Base-by-base conservation (phyloP, 2,888 invertebrate genomes). In the Oeneis ivallda region DNA sequence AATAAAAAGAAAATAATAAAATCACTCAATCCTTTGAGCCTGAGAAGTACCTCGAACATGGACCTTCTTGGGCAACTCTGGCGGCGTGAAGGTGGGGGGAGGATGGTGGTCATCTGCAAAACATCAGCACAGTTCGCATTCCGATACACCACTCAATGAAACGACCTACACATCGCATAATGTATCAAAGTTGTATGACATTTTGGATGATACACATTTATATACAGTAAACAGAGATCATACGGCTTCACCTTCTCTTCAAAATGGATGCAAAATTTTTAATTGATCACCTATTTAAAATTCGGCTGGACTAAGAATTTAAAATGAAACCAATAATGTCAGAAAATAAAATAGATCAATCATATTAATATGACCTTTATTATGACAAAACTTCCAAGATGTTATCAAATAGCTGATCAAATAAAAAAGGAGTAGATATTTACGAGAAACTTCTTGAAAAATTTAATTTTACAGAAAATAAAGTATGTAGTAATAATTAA, bases 61-160 rank as follows among this genome's bases (percentile, higher is more conserved):
- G 95, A 97, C 97, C 96, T 97, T 96, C 96, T 98, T 98, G 94
- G 98, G 98, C 95, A 98, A 96, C 96, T 98, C 98, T 95, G 98
- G 98, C 94, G 98, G 98, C 94, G 98, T 98, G 95, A 97, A 98
- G 94, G 98, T 97, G 93, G 98, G 97, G 94, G 97, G 97, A 95
- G 97, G 96, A 94, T 97, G 97, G 95, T 96, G 96, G 94, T 97
- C 97, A 96, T 97, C 97, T 97, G 97, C 94, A 97, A 96, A 95
- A 95, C 93, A 94, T 94, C 93, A 93, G 93, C 94, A 93, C 92
- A 93, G 92, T 92, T 93, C 93, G 93, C 92, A 92, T 92, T 92
- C 92, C 91, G 80, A 82, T 86, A 91, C 91, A 89, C 89, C 91
- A 89, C 84, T 87, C 79, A 87, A 79, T 85, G 81, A 69, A 70